Conservation (phyloP, 2,888 invertebrate genomes). For the Lasioglossum oenotherae region DNA sequence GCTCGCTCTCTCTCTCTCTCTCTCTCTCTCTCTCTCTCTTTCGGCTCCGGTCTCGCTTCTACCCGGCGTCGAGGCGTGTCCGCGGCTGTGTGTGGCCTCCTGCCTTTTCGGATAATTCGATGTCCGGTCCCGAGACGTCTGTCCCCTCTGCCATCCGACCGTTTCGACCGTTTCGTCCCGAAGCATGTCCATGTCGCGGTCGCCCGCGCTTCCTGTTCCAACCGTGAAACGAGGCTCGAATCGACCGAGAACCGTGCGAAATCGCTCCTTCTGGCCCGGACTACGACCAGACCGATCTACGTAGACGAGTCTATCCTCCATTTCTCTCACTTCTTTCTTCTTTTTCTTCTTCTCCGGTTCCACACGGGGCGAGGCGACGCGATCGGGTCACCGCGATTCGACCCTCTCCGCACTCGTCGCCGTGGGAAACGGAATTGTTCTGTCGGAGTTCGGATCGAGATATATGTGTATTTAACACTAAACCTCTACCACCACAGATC, state of each 20-base stretch:
- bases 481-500: no score
- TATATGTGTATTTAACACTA: no score
- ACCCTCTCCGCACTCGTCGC: neutral
- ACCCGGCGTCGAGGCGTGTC: slow-evolving; percentile 70
- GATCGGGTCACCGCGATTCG: neutral
- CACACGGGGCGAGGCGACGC: no score
- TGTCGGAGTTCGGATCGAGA: no score
- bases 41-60: neutral
- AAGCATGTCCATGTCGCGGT: neutral
- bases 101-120: slow-evolving; percentile 49
- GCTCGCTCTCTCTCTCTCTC: slow-evolving; percentile 48
- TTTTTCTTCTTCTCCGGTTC: neutral
- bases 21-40: slow-evolving; percentile 11
- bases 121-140: slow-evolving; percentile 47
- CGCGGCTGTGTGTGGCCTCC: slow-evolving; percentile 47
- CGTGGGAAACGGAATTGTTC: neutral
- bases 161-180: neutral
- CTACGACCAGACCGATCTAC: neutral
- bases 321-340: neutral
- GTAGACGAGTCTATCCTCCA: neutral
- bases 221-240: slow-evolving; percentile 66
- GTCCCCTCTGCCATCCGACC: slow-evolving; percentile 38
- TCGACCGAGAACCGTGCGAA: slow-evolving; percentile 34
- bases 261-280: slow-evolving; percentile 11
- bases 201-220: slow-evolving; percentile 58